Evolutionary conservation across 2,797 vertebrate species (phyloP).

Genomic region (Glyptemys insculpta): DNA sequence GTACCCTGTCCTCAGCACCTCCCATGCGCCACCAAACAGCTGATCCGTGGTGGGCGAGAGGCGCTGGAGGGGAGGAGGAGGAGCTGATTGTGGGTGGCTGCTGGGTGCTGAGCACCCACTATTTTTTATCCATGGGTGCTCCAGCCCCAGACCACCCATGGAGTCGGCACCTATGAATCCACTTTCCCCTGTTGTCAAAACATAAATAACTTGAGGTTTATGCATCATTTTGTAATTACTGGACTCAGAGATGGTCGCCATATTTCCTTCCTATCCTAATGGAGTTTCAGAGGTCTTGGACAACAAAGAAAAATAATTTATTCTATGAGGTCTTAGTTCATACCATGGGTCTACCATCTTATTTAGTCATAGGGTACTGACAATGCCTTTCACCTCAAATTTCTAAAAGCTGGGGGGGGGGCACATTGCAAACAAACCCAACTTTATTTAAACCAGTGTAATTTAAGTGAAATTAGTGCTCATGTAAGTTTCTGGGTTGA

Average conservation of each 20-base stretch:
- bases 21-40: too few relatives aligned
- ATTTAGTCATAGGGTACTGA: not conserved
- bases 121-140: not conserved
- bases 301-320: not conserved
- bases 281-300: not conserved
- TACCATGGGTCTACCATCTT: not conserved
- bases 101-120: too few relatives aligned
- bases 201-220: not conserved
- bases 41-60: not conserved
- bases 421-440: not conserved
- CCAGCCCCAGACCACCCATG: not conserved
- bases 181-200: not conserved
- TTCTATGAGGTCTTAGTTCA: not conserved
- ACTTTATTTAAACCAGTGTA: not conserved
- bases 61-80: not conserved
- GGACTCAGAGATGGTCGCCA: not conserved
- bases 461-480: not conserved
- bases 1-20: too few relatives aligned
- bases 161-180: too few relatives aligned
- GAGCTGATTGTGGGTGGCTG: not conserved
- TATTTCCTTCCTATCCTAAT: not conserved
- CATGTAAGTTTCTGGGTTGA: not conserved
- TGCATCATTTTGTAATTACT: not conserved
- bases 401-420: not conserved
- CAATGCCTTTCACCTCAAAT: not conserved